A percentile compares a stretch with the other conserved stretches of the same genome.
Conservation (phyloP, 2,888 invertebrate genomes). For the Macrophya alboannulata region DNA sequence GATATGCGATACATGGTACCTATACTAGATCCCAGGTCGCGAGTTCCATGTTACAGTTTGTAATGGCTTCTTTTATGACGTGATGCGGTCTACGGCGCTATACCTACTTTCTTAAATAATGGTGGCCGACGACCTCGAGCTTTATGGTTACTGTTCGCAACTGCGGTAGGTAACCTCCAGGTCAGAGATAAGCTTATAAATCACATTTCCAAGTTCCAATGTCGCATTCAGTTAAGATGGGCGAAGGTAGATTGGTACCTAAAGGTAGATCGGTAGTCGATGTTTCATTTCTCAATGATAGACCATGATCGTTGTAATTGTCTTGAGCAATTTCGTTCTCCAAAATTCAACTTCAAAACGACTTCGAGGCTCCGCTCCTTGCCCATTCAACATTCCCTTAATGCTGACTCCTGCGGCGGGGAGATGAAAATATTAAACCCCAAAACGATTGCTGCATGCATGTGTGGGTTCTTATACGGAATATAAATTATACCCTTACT, state of each 20-base stretch:
- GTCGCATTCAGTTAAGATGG: neutral
- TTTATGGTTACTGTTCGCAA: constrained; percentile 43
- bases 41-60: constrained; percentile 42
- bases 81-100: constrained; percentile 23
- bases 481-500: constrained; percentile 26
- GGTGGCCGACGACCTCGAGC: constrained; percentile 37
- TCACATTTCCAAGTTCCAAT: constrained; percentile 25
- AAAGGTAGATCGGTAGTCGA: neutral
- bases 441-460: constrained; percentile 27
- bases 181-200: constrained; percentile 41
- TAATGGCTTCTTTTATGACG: constrained; percentile 50
- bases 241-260: neutral
- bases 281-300: neutral
- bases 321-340: neutral
- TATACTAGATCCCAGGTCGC: constrained; percentile 14
- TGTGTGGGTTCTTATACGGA: neutral
- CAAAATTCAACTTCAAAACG: neutral
- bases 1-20: constrained; percentile 14
- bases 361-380: neutral
- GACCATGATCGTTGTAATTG: neutral
- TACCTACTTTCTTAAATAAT: constrained; percentile 33
- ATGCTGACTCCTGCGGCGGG: neutral
- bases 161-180: constrained; percentile 6
- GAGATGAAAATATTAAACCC: constrained; percentile 28
- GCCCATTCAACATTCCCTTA: neutral